Evolutionary conservation across 2,888 invertebrate species (phyloP).

Genomic region (Dasypogon diadema): DNA sequence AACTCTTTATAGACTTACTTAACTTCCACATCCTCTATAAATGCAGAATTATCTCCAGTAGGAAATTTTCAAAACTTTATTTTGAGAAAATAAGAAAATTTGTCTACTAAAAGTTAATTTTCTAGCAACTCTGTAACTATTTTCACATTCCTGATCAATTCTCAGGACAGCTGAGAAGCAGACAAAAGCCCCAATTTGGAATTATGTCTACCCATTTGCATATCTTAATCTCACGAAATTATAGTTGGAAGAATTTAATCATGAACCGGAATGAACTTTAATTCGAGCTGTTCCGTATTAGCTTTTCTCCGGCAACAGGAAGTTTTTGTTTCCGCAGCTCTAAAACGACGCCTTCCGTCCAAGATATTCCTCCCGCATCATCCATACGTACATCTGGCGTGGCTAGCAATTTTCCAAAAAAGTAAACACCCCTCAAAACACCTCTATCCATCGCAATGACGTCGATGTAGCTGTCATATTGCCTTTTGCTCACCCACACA

Average conservation of each 20-base stretch:
- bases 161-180: neutral
- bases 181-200: neutral
- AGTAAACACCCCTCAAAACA: conserved; percentile 3
- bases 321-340: neutral
- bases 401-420: neutral
- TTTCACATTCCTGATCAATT: neutral
- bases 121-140: neutral
- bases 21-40: too few relatives aligned
- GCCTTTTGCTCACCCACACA: neutral
- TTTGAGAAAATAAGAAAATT: too few relatives aligned
- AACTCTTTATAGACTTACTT: too few relatives aligned
- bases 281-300: conserved; percentile 1
- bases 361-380: too few relatives aligned
- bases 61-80: too few relatives aligned
- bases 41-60: too few relatives aligned
- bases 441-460: neutral
- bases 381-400: neutral
- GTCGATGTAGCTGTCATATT: conserved; percentile 19
- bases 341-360: too few relatives aligned
- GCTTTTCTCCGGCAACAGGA: neutral
- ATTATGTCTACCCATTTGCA: conserved; percentile 20
- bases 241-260: conserved; percentile 32
- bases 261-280: conserved; percentile 17
- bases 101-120: neutral
- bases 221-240: conserved; percentile 36